These are phyloP conservation scores for Lemur catta DNA, from an alignment of 2,797 vertebrate genomes.

Conservation along the genomic window DNA sequence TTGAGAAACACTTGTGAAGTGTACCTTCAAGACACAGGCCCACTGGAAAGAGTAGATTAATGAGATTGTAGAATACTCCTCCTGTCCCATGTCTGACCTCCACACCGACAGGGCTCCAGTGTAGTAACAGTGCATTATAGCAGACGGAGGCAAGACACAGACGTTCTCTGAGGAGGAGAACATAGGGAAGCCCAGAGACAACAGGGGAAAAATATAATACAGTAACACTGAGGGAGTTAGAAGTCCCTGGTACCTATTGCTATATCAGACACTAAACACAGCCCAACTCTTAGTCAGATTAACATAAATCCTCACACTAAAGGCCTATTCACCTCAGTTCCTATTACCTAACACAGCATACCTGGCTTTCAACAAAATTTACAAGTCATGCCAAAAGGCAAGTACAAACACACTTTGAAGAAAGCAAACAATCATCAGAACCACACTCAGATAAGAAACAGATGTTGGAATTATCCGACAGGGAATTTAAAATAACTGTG, in stretches of 20 bases:
- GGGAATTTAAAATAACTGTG: conserved; percentile 2
- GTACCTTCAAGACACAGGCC: neutral
- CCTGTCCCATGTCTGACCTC: neutral
- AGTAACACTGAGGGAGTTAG: neutral
- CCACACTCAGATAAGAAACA: neutral
- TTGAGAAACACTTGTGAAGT: neutral
- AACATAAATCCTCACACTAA: neutral
- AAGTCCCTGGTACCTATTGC: neutral
- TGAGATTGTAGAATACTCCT: neutral
- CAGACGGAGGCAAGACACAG: neutral
- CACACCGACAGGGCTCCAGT: too few relatives aligned
- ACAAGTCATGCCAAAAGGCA: neutral
- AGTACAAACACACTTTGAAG: neutral
- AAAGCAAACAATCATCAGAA: neutral
- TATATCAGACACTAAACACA: neutral
- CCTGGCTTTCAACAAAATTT: neutral
- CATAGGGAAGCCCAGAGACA: neutral
- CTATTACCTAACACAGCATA: neutral
- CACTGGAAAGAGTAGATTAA: neutral
- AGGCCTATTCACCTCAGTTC: neutral
- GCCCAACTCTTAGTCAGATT: neutral
- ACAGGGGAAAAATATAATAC: neutral
- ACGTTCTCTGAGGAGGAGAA: neutral
- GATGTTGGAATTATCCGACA: neutral
- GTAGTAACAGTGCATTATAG: neutral